phyloP scores from a whole-genome alignment of 2,113 vertebrate genomes.

The Channa maculata region DNA sequence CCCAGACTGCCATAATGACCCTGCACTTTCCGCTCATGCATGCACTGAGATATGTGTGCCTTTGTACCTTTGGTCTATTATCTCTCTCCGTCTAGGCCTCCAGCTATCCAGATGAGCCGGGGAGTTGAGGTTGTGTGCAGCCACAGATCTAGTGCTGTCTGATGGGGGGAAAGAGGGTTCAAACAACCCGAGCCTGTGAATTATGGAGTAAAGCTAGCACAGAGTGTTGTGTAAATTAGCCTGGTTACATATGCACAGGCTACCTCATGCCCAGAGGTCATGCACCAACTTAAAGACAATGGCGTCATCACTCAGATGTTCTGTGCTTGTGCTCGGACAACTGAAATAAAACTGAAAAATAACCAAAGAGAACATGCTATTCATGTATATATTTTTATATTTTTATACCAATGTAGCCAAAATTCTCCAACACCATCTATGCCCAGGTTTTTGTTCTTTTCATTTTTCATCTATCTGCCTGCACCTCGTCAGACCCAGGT shows the following conservation, averaged over 20 bases:
- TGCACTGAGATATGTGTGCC: conserved; percentile 73
- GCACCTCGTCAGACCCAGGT: conserved; percentile 44
- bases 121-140: conserved; percentile 61
- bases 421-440: conserved; percentile 24
- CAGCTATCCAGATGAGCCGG: conserved; percentile 76
- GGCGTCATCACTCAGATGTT: conserved; percentile 58
- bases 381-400: conserved; percentile 16
- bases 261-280: conserved; percentile 70
- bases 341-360: conserved; percentile 43
- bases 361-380: conserved; percentile 16
- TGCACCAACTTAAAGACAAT: conserved; percentile 62
- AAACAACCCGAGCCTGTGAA: conserved; percentile 81
- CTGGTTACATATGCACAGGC: conserved; percentile 83
- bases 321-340: conserved; percentile 35
- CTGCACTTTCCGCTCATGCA: conserved; percentile 69
- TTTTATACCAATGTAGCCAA: conserved; percentile 18
- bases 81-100: conserved; percentile 76
- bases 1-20: conserved; percentile 73
- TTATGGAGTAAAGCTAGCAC: conserved; percentile 81
- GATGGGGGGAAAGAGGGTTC: conserved; percentile 76
- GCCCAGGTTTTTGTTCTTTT: conserved; percentile 17
- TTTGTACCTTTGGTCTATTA: conserved; percentile 85
- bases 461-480: conserved; percentile 26
- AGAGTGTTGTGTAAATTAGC: conserved; percentile 84
- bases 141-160: conserved; percentile 73